These are phyloP conservation scores for Tenthredo scrophulariae DNA, from an alignment of 2,888 invertebrate species.

Conservation along the genomic window DNA sequence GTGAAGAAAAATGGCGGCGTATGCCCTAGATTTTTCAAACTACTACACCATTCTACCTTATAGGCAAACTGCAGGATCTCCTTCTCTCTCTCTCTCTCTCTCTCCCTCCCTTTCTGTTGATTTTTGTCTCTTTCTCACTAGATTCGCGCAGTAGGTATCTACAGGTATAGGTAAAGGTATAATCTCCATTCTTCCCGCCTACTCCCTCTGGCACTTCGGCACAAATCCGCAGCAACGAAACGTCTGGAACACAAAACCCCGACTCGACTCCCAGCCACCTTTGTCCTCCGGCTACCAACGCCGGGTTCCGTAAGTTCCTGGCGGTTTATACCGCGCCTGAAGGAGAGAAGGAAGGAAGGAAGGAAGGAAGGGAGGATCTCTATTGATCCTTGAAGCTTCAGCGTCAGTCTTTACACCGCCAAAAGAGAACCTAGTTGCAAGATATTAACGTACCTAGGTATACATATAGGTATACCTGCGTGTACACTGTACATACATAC, in stretches of 20 bases:
- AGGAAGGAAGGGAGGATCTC: slow-evolving; percentile 64
- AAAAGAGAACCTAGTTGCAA: slow-evolving; percentile 21
- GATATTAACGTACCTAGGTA: neutral
- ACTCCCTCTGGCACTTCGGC: neutral
- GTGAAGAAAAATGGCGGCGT: slow-evolving; percentile 29
- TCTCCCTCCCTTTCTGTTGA: neutral
- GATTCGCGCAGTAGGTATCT: neutral
- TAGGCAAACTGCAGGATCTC: neutral
- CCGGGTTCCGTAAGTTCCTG: slow-evolving; percentile 29
- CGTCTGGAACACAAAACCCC: slow-evolving; percentile 47
- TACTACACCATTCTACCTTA: neutral
- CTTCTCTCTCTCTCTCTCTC: neutral
- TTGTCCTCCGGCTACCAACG: slow-evolving; percentile 46
- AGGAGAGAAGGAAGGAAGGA: neutral
- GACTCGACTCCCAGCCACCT: slow-evolving; percentile 28
- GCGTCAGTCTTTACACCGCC: slow-evolving; percentile 40
- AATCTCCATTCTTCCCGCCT: slow-evolving; percentile 3
- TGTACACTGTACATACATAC: neutral
- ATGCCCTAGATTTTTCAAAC: slow-evolving; percentile 34
- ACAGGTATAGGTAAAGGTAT: neutral
- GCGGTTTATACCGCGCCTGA: neutral
- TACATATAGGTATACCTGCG: too few species aligned
- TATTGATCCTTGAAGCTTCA: slow-evolving; percentile 66
- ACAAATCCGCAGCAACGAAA: slow-evolving; percentile 16
- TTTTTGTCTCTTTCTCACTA: neutral